Percentiles rank a stretch among this genome's conserved stretches.
Conservation (phyloP, 2,113 vertebrate genomes). For the Desmodus rotundus region DNA sequence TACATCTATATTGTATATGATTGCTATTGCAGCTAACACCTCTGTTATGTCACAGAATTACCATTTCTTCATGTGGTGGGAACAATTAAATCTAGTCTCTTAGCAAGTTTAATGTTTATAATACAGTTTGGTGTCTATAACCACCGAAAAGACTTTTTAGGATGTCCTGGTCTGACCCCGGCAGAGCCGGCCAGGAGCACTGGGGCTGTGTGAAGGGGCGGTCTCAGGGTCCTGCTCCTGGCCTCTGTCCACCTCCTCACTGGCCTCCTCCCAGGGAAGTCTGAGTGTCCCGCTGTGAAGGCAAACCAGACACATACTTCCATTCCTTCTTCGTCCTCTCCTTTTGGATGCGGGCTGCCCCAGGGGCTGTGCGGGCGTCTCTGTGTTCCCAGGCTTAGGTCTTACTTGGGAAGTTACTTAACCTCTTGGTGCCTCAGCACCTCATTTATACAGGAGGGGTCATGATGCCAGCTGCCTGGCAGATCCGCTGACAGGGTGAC, state of each 20-base stretch:
- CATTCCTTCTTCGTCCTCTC: not conserved
- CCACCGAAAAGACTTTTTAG: not conserved
- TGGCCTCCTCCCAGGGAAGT: not conserved
- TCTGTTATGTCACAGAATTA: not conserved
- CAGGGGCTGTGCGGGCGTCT: not conserved
- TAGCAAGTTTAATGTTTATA: not conserved
- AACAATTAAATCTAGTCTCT: not conserved
- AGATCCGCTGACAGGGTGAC: not conserved
- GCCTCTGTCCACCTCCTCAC: not conserved
- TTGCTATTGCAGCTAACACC: not conserved
- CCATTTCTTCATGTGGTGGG: not conserved
- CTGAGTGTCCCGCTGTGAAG: not conserved
- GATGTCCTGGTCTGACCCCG: not conserved
- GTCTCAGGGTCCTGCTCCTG: not conserved
- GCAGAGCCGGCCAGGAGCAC: not conserved
- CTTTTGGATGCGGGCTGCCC: not conserved
- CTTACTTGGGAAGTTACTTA: not conserved
- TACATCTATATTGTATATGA: not conserved
- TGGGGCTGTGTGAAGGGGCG: rapidly evolving
- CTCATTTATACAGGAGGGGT: not conserved
- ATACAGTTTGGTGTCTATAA: not conserved
- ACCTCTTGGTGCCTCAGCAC: not conserved
- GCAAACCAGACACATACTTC: rapidly evolving
- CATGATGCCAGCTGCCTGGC: not conserved
- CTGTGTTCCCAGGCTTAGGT: not conserved